A percentile compares a stretch with the other conserved stretches of the same genome.
phyloP scores from a whole-genome alignment of 1,140 invertebrate genomes.

The Triops cancriformis region DNA sequence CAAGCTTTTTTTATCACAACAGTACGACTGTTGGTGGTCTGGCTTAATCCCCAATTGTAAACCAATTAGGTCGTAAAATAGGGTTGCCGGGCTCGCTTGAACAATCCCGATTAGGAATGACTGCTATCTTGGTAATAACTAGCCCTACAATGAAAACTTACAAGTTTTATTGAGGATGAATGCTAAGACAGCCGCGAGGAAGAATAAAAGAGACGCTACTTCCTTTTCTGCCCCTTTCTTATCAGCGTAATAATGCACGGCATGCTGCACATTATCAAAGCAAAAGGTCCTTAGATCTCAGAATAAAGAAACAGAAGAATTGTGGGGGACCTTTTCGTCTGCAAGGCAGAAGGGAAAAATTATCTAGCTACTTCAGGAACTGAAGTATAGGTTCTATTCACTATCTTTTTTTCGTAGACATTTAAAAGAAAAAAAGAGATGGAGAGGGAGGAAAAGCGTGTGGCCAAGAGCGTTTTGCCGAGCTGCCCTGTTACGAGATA shows the following conservation, averaged over 20 bases:
- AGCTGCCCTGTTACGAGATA: conserved; percentile 5
- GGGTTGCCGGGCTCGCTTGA: background rate
- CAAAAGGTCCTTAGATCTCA: background rate
- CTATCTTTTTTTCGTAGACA: background rate
- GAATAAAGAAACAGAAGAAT: background rate
- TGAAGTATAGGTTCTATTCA: background rate
- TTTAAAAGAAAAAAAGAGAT: background rate
- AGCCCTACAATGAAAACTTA: background rate
- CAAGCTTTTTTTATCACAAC: background rate
- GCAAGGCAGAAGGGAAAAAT: background rate
- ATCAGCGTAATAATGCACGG: background rate
- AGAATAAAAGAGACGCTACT: background rate
- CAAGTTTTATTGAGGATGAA: background rate
- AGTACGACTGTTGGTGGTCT: background rate
- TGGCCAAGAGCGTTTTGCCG: background rate
- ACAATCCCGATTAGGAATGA: background rate
- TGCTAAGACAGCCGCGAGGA: background rate
- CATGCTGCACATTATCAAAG: conserved; percentile 3
- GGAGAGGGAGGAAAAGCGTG: background rate
- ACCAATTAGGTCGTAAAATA: background rate
- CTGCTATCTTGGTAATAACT: background rate
- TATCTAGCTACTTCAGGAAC: background rate
- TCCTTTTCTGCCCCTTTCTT: background rate
- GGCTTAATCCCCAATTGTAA: background rate
- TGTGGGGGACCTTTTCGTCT: background rate